These are phyloP conservation scores for Pygocentrus nattereri DNA, from an alignment of 2,797 vertebrate species.

Conservation along the genomic window DNA sequence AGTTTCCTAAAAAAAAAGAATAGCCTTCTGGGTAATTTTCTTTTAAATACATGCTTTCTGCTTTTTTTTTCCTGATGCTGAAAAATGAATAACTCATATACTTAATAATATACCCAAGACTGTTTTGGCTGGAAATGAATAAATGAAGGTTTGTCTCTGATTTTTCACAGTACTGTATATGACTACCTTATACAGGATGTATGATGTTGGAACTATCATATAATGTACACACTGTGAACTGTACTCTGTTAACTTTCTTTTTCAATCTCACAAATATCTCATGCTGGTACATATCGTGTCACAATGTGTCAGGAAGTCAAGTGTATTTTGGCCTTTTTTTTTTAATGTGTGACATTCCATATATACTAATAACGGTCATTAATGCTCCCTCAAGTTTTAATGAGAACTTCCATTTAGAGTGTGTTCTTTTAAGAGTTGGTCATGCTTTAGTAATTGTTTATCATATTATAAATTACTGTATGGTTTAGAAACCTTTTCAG, in stretches of 20 bases:
- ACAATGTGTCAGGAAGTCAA: neutral
- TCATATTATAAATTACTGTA: neutral
- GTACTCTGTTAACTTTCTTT: neutral
- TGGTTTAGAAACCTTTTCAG: neutral
- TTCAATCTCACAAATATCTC: neutral
- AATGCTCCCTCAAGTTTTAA: neutral
- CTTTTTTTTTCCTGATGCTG: too few species aligned
- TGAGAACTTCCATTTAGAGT: neutral
- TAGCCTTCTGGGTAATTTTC: too few species aligned
- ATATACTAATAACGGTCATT: neutral
- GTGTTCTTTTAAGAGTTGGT: neutral
- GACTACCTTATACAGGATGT: neutral
- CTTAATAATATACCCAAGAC: too few species aligned
- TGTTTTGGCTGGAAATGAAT: too few species aligned
- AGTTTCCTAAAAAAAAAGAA: too few species aligned
- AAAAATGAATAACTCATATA: too few species aligned
- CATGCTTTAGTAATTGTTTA: neutral
- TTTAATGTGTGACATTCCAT: neutral
- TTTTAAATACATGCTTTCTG: too few species aligned
- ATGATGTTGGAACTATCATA: neutral
- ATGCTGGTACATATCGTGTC: neutral
- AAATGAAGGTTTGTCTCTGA: too few species aligned
- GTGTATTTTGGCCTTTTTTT: neutral
- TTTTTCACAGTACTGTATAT: neutral
- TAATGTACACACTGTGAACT: neutral